Conservation (phyloP, 64 coral and sea anemone species). For the Exaiptasia diaphana region DNA sequence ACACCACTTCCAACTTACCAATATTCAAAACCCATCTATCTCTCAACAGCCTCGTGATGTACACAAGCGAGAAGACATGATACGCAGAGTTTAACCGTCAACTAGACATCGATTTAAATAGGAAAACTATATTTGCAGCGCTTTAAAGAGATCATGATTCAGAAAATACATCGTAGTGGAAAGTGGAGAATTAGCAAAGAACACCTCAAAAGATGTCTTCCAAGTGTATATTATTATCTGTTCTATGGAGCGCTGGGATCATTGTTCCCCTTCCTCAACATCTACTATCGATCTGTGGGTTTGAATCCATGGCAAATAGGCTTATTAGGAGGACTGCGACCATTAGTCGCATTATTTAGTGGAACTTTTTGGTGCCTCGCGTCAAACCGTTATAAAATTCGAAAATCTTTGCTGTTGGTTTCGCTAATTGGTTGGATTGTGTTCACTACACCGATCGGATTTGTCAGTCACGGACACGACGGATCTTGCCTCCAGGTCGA, state of each 20-base stretch:
- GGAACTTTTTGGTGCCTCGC: constrained; percentile 74
- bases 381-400: constrained; percentile 61
- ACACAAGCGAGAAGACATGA: too few species aligned
- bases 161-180: constrained; percentile 5
- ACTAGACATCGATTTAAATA: too few species aligned
- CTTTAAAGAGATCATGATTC: not conserved
- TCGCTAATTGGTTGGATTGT: constrained; percentile 71
- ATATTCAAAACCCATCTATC: too few species aligned
- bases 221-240: constrained; percentile 73
- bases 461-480: constrained; percentile 31
- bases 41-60: too few species aligned
- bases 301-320: constrained; percentile 83
- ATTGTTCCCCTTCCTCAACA: constrained; percentile 70
- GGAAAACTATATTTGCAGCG: too few species aligned
- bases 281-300: constrained; percentile 73
- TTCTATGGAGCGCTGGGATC: constrained; percentile 78
- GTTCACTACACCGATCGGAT: constrained; percentile 57
- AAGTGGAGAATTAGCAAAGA: constrained; percentile 61
- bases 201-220: constrained; percentile 67
- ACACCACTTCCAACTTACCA: too few species aligned
- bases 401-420: constrained; percentile 56
- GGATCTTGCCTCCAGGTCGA: not conserved
- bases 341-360: constrained; percentile 59
- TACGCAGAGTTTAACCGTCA: too few species aligned
- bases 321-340: constrained; percentile 78